Evolutionary conservation across 92 coral and sea anemone species (phyloP).

Genomic region (Phenganax stokvisi): DNA sequence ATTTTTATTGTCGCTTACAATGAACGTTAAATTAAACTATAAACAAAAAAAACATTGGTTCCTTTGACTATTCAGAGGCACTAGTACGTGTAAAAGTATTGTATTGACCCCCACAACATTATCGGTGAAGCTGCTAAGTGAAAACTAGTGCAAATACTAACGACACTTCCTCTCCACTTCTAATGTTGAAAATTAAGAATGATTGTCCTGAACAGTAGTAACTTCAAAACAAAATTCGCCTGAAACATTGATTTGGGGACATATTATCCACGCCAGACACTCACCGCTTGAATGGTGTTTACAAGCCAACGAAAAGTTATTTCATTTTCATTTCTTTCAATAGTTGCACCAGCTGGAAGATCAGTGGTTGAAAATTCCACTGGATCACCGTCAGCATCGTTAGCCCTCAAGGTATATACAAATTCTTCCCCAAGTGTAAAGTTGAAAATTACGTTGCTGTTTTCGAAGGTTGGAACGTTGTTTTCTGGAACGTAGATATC

Average conservation of each 20-base stretch:
- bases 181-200: too few relatives aligned
- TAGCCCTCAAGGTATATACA: constrained; percentile 7
- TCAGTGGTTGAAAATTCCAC: not conserved
- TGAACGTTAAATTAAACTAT: constrained; percentile 55
- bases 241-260: too few relatives aligned
- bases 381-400: constrained; percentile 10
- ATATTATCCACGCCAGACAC: not conserved
- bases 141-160: too few relatives aligned
- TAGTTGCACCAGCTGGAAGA: constrained; percentile 14
- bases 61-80: not conserved
- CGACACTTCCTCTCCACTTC: too few relatives aligned
- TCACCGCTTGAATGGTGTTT: constrained; percentile 13
- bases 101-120: not conserved
- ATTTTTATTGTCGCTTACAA: constrained; percentile 49
- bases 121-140: too few relatives aligned
- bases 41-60: not conserved
- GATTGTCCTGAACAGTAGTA: too few relatives aligned
- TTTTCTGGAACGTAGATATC: constrained; percentile 2
- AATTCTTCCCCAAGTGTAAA: constrained; percentile 14
- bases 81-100: not conserved
- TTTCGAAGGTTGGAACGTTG: constrained; percentile 9
- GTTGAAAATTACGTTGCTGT: not conserved
- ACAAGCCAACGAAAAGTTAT: constrained; percentile 13
- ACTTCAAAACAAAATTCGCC: not conserved
- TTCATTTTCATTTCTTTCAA: constrained; percentile 9